phyloP scores from a whole-genome alignment of 2,888 invertebrate genomes.

The Noctua comes region DNA sequence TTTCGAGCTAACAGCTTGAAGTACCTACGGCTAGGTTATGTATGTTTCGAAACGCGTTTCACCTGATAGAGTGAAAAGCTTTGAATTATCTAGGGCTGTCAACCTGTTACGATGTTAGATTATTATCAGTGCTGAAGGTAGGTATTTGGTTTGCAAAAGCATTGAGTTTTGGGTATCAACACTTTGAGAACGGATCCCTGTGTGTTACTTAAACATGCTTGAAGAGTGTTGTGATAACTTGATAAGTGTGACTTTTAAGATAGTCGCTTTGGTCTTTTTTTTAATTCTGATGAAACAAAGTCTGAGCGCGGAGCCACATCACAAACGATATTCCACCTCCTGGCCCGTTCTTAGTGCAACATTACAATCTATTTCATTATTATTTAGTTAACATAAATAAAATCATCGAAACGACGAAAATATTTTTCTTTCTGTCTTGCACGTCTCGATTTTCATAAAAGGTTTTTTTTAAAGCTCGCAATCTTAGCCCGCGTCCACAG shows the following conservation, averaged over 20 bases:
- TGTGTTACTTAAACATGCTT: constrained; percentile 3
- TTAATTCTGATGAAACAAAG: neutral
- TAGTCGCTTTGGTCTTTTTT: neutral
- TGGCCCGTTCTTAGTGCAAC: neutral
- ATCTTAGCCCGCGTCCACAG: neutral
- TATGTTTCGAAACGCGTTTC: constrained; percentile 71
- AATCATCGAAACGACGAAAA: neutral
- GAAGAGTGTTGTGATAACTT: neutral
- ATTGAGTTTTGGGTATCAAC: constrained; percentile 31
- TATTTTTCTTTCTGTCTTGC: neutral
- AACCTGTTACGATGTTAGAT: constrained; percentile 43
- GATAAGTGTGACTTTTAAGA: neutral
- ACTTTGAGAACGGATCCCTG: neutral
- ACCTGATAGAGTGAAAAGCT: constrained; percentile 66
- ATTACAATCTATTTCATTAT: neutral
- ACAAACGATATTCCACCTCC: neutral
- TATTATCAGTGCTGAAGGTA: constrained; percentile 42
- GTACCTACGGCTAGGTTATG: constrained; percentile 56
- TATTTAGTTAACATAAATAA: neutral
- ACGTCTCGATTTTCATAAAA: neutral
- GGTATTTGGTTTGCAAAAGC: constrained; percentile 35
- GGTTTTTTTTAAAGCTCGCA: neutral
- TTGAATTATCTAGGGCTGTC: constrained; percentile 64
- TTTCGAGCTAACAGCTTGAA: constrained; percentile 37
- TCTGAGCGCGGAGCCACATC: neutral